Base-by-base conservation (phyloP, 2,888 invertebrate genomes). In the Parthenolecanium corni region DNA sequence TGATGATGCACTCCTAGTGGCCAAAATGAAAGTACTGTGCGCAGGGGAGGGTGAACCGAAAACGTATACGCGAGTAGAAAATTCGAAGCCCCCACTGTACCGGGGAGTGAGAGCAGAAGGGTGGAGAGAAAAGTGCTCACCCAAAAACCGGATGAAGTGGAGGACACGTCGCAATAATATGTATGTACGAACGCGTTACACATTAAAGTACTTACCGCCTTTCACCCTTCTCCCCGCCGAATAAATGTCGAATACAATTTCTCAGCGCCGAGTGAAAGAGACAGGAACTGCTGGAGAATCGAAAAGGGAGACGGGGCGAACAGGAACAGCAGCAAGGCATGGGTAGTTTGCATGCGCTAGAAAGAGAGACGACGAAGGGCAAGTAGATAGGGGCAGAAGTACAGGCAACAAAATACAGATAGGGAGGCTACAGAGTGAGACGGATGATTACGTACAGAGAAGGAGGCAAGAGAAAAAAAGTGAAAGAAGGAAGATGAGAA, bases 111-210 rank as follows among this genome's bases (percentile, higher is more conserved):
- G 14, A 42, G 44, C n/a, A 14, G 44, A 14, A 16, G 18, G 44
- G 44, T 31, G 31, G 31, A 31, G 31, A 31, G 31, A 31, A 42
- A 42, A 18, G 44, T 36, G 18, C 38, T 4, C 25, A 56, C 21
- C n/a, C 49, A 49, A 61, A 61, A 61, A 61, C 61, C 61, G 61
- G 61, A 61, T 61, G 61, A 61, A 61, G 61, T 61, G 51, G 61
- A 61, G 40, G 61, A 61, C 61, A 61, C 51, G 61, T 61, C 61
- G 61, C 61, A 61, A 61, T 61, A 61, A 51, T 51, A 61, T n/a
- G n/a, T n/a, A n/a, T n/a, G n/a, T n/a, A n/a, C n/a, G n/a, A n/a
- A 61, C 61, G 61, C 47, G 61, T 61, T 61, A 61, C 40, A 61
- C 49, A 61, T 61, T 51, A 61, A 61, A 61, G 61, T 49, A 61